Evolutionary conservation across 2,888 invertebrate species (phyloP), one percentile per base, ranked within the genome.

Genomic region (Drosophila neoperkinsi): DNA sequence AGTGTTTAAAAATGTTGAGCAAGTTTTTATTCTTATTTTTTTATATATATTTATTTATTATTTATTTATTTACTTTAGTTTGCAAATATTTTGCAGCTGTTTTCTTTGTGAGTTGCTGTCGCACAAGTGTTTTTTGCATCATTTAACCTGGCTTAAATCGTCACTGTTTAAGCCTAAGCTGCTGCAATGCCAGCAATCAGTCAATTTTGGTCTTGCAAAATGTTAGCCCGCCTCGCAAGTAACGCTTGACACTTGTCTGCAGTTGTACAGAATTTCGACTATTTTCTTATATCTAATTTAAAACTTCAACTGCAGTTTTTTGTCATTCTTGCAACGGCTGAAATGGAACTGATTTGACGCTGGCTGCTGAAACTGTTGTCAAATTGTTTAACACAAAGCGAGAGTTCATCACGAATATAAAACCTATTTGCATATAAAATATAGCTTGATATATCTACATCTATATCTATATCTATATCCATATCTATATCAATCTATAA

Each of bases 401-500:
- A 25, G 25, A 1, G 25, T 25, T 25, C 25, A 25, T 25, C 25
- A 25, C 25, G 25, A 25, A 25, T 25, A 25, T 25, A 25, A 25
- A 25, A 25, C 25, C 25, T 3, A 28, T 18, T 36, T 36, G 4
- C 0, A 34, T 1, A 34, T 34, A 1, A 36, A 36, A 36, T 36
- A 36, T 6, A 7, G 36, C 16, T 18, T 18, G 34, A 34, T 34
- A 13, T 33, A 11, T 33, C 3, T 11, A n/a, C 0, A n/a, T n/a
- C 10, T 13, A 38, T 18, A 38, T 9, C 9, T 34, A 13, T 33
- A 11, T 33, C 3, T 11, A 13, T 33, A 11, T 11, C 3, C 10
- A 13, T 11, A 11, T 33, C 3, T 33, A n/a, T 1, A 10, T n/a
- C 4, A 4, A 1, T n/a, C n/a, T n/a, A n/a, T 0, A 10, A 3